Conservation (phyloP, 2,888 invertebrate genomes). For the Harpalus rufipes region DNA sequence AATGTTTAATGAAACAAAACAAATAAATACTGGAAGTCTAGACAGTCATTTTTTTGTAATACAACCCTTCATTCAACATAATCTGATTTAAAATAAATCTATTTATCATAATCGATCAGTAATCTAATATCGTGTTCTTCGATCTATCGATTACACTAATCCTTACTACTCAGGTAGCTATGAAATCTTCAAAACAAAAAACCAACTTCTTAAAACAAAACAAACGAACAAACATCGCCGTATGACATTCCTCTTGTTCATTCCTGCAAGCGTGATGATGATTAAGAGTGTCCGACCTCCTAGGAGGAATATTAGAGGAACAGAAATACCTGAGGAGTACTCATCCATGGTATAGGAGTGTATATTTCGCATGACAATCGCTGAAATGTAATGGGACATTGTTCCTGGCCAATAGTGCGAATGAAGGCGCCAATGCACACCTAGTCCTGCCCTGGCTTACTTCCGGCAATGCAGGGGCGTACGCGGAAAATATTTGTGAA, state of each 20-base stretch:
- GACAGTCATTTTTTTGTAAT: background rate
- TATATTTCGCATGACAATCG: constrained; percentile 27
- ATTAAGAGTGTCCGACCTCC: background rate
- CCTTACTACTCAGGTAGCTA: constrained; percentile 29
- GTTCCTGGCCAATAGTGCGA: constrained; percentile 75
- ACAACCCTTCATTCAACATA: constrained; percentile 2
- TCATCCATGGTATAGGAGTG: background rate
- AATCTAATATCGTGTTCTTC: constrained; percentile 2
- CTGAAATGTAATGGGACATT: constrained; percentile 73
- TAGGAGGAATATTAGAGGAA: background rate
- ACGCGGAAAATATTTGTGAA: background rate
- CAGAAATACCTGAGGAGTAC: background rate
- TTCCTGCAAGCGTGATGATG: constrained; percentile 6
- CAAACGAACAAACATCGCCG: background rate
- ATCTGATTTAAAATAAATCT: constrained; percentile 8
- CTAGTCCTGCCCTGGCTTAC: constrained; percentile 73
- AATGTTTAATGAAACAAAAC: background rate
- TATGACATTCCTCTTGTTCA: background rate
- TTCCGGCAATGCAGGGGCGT: constrained; percentile 71
- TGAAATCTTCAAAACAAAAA: background rate
- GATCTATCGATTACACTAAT: constrained; percentile 33
- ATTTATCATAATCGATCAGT: constrained; percentile 29
- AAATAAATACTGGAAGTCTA: background rate
- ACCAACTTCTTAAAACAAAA: constrained; percentile 9
- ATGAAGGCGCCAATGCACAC: constrained; percentile 73